Evolutionary conservation across 2,113 vertebrate genomes (phyloP).

Genomic region (Alligator sinensis): DNA sequence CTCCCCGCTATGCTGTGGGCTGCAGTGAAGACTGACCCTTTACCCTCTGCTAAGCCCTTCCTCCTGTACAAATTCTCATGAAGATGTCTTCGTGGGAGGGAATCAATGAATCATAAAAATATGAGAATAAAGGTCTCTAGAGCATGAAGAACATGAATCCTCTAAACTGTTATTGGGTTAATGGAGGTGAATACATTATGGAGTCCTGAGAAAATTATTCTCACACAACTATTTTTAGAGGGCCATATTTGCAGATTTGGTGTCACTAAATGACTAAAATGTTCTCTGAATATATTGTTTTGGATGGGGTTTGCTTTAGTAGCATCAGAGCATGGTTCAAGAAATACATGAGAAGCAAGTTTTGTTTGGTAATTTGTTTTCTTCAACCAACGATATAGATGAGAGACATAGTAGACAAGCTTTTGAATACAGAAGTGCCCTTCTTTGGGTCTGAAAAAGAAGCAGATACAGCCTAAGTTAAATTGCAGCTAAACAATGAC

Average conservation of each 20-base stretch:
- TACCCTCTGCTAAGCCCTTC: not conserved
- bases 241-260: slow-evolving; percentile 55
- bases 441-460: no score
- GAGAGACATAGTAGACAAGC: no score
- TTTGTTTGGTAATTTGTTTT: no score
- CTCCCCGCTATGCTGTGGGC: no score
- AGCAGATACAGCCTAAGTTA: no score
- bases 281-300: slow-evolving; percentile 51
- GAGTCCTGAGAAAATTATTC: slow-evolving; percentile 35
- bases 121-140: not conserved
- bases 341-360: no score
- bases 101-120: not conserved
- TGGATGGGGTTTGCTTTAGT: slow-evolving; percentile 14
- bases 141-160: not conserved
- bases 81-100: not conserved
- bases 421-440: no score
- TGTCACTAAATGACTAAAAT: slow-evolving; percentile 45
- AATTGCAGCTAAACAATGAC: no score
- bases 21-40: no score
- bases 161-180: slow-evolving; percentile 42
- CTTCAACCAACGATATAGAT: no score
- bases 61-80: not conserved
- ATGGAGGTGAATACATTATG: not conserved
- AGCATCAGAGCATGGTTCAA: not conserved
- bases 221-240: not conserved